Conservation (phyloP, 2,113 vertebrate species). For the Rattus rattus region DNA sequence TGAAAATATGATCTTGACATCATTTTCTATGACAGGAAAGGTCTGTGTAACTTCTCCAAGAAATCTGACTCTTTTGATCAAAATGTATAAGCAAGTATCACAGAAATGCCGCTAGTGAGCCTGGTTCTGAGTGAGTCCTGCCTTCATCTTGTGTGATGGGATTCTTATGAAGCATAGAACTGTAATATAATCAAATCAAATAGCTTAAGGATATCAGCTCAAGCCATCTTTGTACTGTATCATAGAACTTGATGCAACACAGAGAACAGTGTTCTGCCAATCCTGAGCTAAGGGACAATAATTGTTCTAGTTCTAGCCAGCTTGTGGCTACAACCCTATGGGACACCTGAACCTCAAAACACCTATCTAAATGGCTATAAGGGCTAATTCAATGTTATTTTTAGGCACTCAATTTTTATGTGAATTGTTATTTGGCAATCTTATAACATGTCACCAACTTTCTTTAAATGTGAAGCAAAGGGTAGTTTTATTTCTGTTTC, state of each 20-base stretch:
- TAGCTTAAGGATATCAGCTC: not conserved
- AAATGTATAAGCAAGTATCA: not conserved
- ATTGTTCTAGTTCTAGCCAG: not conserved
- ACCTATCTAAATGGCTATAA: not conserved
- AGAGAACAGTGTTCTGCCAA: not conserved
- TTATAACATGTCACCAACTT: not conserved
- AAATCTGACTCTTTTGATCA: not conserved
- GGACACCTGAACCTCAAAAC: not conserved
- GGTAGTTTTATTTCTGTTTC: not conserved
- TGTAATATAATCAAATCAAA: not conserved
- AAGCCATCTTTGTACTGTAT: not conserved
- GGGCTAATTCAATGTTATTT: not conserved
- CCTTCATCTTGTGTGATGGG: not conserved
- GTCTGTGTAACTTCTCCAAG: not conserved
- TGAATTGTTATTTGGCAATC: not conserved
- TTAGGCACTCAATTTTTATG: not conserved
- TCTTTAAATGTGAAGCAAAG: not conserved
- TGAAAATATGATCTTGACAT: not conserved
- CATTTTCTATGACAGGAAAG: fast-evolving
- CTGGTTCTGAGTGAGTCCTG: fast-evolving
- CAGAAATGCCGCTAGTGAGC: not conserved
- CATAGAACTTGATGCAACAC: not conserved
- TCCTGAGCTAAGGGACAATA: fast-evolving
- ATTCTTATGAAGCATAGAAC: not conserved
- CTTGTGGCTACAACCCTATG: not conserved